Evolutionary conservation across 2,888 invertebrate genomes (phyloP).

Genomic region (Luperina nickerlii): DNA sequence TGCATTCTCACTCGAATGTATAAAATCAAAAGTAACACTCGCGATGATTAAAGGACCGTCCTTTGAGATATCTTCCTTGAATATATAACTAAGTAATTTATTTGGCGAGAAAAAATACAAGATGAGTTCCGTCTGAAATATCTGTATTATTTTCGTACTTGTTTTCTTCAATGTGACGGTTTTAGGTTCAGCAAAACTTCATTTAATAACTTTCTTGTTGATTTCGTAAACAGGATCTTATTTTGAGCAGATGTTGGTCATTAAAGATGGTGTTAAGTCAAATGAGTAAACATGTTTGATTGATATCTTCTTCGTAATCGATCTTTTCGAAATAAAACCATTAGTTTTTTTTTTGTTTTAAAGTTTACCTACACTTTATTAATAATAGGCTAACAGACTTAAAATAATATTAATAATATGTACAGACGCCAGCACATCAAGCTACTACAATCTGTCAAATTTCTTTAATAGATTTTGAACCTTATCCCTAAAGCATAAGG

Average conservation of each 20-base stretch:
- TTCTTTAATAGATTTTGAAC: no score
- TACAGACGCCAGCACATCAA: no score
- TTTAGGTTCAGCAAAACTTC: background rate
- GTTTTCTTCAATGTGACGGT: slow-evolving; percentile 9
- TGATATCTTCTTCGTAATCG: background rate
- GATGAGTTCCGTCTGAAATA: slow-evolving; percentile 39
- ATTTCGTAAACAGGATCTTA: slow-evolving; percentile 5
- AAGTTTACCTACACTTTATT: no score
- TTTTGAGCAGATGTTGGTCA: background rate
- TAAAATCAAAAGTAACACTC: slow-evolving; percentile 72
- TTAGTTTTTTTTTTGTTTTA: no score
- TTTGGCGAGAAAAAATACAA: slow-evolving; percentile 67
- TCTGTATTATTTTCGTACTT: slow-evolving; percentile 34
- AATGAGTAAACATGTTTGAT: no score
- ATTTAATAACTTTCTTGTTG: slow-evolving; percentile 16
- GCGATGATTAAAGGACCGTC: slow-evolving; percentile 71
- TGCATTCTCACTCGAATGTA: slow-evolving; percentile 21
- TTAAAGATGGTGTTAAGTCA: background rate
- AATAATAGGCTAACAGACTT: no score
- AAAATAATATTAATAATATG: no score
- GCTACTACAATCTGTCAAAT: no score
- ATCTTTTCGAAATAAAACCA: no score
- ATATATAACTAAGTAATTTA: slow-evolving; percentile 73
- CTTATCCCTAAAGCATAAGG: no score
- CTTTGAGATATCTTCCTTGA: slow-evolving; percentile 66